Base-by-base conservation (phyloP, 1,140 invertebrate genomes). In the Drosophila bocqueti region DNA sequence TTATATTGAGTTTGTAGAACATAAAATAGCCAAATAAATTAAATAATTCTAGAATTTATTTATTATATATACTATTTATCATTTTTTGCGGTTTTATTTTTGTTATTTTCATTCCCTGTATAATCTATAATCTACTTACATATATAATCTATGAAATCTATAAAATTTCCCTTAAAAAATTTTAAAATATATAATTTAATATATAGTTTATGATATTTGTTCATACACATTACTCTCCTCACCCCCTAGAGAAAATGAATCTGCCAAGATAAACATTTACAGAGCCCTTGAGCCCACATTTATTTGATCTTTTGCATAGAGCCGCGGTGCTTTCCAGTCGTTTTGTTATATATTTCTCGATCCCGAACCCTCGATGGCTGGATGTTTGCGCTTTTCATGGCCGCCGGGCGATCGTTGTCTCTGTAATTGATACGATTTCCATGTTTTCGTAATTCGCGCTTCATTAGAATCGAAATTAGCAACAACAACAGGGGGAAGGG, bases 401-500 rank as follows among this genome's bases (percentile, higher is more conserved):
- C 59, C 45, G 29, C 46, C 26, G 38, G 74, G 24, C 52, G 71
- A 77, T 68, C 73, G 24, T 67, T 59, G 62, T 60, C 68, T 40
- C 40, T 57, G 83, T 85, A 85, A 85, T 85, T 81, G 79, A 85
- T 86, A 85, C 75, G 74, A 78, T 84, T 84, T 85, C 71, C 61
- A 85, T 85, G 75, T 81, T 77, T 83, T 84, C 57, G 71, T 81
- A 73, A 77, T 85, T 74, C 66, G 80, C 84, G 84, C 84, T 84
- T 87, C 81, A 87, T 87, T 87, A 87, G 83, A 89, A 84, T 89
- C 62, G 69, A 84, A 84, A 87, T 87, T 77, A 87, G 79, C 69
- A 81, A 81, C 86, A 89, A 81, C 85, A 79, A 52, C 43, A 58
- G 40, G 71, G 26, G 64, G 16, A 31, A 4, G 34, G 40, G 47